phyloP scores from a whole-genome alignment of 1,140 invertebrate species.

The Drosophila santomea region DNA sequence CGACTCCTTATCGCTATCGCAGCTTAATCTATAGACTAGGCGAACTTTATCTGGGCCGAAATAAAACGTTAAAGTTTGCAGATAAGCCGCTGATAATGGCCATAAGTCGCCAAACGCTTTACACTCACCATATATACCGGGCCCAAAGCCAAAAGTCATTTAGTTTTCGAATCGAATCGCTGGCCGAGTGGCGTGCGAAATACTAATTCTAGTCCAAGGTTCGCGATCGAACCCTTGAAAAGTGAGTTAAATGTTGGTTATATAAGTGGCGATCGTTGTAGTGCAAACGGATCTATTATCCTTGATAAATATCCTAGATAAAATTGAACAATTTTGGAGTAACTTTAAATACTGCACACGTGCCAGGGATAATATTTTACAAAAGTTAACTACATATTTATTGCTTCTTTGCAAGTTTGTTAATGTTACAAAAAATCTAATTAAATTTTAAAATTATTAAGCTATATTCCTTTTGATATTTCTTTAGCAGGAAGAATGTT shows the following conservation, averaged over 20 bases:
- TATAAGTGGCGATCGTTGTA: slow-evolving; percentile 9
- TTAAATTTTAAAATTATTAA: too few species aligned
- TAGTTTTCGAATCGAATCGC: slow-evolving; percentile 57
- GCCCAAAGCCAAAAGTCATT: slow-evolving; percentile 12
- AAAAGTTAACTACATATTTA: too few species aligned
- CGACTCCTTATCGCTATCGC: slow-evolving; percentile 54
- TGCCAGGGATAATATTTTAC: too few species aligned
- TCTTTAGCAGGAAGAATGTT: slow-evolving; percentile 40
- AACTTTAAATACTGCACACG: background rate
- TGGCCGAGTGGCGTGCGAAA: slow-evolving; percentile 28
- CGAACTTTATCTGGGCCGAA: slow-evolving; percentile 62
- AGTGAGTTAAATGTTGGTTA: slow-evolving; percentile 26
- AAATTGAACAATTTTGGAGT: background rate
- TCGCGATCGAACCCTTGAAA: slow-evolving; percentile 15
- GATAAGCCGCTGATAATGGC: slow-evolving; percentile 58
- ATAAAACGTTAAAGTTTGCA: slow-evolving; percentile 67
- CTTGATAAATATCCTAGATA: background rate
- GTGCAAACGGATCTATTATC: slow-evolving; percentile 19
- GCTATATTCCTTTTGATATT: too few species aligned
- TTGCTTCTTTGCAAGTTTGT: too few species aligned
- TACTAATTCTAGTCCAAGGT: slow-evolving; percentile 16
- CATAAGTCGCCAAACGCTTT: slow-evolving; percentile 11
- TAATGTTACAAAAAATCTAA: too few species aligned
- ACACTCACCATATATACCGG: slow-evolving; percentile 51
- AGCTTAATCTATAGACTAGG: slow-evolving; percentile 57